These are phyloP conservation scores for Paracanthobrama guichenoti DNA, from an alignment of 2,113 vertebrate genomes.

Conservation along the genomic window DNA sequence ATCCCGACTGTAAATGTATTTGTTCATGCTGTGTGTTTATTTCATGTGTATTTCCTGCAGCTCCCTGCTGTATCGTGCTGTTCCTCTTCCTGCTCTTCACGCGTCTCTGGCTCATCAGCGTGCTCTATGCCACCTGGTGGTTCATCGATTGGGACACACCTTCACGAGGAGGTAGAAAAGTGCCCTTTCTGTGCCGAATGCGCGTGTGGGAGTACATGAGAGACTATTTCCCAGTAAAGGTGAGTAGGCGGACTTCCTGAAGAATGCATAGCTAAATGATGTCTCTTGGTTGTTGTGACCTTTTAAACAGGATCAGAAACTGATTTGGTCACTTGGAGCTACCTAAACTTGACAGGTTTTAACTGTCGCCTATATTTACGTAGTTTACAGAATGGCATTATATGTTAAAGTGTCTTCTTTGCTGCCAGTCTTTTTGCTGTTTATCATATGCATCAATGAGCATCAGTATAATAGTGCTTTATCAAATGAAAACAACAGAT, in stretches of 20 bases:
- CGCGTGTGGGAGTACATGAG: conserved; percentile 81
- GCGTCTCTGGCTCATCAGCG: conserved; percentile 85
- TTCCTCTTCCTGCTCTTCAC: conserved; percentile 88
- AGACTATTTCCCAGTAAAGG: conserved; percentile 89
- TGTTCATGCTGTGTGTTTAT: conserved; percentile 19
- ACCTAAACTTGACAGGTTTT: not conserved
- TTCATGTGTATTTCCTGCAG: conserved; percentile 68
- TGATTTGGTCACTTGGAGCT: not conserved
- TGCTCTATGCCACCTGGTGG: conserved; percentile 85
- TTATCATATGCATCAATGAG: not conserved
- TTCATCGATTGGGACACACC: conserved; percentile 83
- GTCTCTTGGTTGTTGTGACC: not conserved
- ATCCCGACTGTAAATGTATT: conserved; percentile 9
- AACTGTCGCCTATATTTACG: not conserved
- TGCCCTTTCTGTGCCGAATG: conserved; percentile 53
- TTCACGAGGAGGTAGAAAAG: conserved; percentile 73
- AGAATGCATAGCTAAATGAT: not conserved
- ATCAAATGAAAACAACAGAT: not conserved
- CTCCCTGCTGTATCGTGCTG: conserved; percentile 71
- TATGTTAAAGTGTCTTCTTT: not conserved
- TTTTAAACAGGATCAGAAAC: not conserved
- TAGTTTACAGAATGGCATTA: not conserved
- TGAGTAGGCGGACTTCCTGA: conserved; percentile 69
- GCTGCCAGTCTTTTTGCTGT: not conserved
- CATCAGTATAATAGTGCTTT: not conserved